Conservation (phyloP, 2,888 invertebrate genomes). For the Cecidostiba fungosa region DNA sequence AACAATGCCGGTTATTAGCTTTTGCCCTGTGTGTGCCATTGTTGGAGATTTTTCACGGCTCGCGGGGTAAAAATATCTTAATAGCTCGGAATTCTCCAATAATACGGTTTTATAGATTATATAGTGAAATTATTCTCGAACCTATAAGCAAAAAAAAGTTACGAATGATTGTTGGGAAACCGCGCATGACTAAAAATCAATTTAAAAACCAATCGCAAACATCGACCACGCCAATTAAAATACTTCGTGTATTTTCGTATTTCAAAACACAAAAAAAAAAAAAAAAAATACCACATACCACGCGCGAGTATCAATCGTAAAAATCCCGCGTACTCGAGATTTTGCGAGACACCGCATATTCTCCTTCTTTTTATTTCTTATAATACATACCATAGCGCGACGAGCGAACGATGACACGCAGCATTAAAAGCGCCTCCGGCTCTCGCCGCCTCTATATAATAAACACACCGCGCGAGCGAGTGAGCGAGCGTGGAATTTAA, state of each 20-base stretch:
- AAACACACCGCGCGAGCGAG: slow-evolving; percentile 45
- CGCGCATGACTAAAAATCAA: background rate
- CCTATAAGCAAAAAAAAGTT: slow-evolving; percentile 14
- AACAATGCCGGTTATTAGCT: slow-evolving; percentile 57
- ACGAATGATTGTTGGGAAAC: slow-evolving; percentile 6
- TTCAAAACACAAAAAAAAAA: slow-evolving; percentile 68
- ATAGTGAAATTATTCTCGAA: background rate
- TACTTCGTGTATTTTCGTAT: slow-evolving; percentile 68
- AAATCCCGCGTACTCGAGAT: slow-evolving; percentile 35
- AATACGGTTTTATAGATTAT: background rate
- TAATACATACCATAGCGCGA: background rate
- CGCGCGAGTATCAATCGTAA: slow-evolving; percentile 34
- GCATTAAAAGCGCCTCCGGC: slow-evolving; percentile 46
- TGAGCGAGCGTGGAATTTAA: slow-evolving; percentile 62
- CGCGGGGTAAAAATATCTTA: slow-evolving; percentile 25
- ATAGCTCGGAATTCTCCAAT: slow-evolving; percentile 31
- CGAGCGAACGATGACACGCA: slow-evolving; percentile 39
- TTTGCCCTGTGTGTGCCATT: slow-evolving; percentile 28
- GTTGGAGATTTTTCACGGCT: slow-evolving; percentile 33
- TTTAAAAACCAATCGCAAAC: background rate
- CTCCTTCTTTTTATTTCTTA: slow-evolving; percentile 3
- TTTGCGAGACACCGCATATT: slow-evolving; percentile 23
- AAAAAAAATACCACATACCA: slow-evolving; percentile 64
- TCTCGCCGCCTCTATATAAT: slow-evolving; percentile 21
- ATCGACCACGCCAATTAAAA: slow-evolving; percentile 45